Conservation (phyloP, 2,113 vertebrate genomes). For the Bos taurus region DNA sequence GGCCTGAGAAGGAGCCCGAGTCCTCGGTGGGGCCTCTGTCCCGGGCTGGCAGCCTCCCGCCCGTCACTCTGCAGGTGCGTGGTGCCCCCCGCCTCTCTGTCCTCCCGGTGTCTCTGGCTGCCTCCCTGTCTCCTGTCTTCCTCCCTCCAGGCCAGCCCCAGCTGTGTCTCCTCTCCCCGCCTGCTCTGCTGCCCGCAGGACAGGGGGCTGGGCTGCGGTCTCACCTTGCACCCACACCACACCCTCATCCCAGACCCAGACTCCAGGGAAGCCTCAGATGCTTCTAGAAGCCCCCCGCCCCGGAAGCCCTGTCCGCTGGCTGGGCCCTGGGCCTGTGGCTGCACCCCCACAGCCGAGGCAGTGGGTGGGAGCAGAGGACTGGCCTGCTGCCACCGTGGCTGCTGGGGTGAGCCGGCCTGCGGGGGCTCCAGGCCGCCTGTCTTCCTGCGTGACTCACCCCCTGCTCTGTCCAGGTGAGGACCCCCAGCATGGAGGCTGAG, state of each 20-base stretch:
- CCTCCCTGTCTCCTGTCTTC: not conserved
- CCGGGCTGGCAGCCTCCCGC: not conserved
- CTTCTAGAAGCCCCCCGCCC: not conserved
- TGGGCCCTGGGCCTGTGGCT: not conserved
- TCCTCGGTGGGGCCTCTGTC: rapidly evolving
- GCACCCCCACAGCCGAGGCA: not conserved
- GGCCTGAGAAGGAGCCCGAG: not conserved
- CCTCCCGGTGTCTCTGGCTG: not conserved
- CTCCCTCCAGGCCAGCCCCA: not conserved
- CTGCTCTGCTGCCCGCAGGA: not conserved
- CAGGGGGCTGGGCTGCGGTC: too few species aligned
- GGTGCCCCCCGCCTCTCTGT: not conserved
- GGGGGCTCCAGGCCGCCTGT: not conserved
- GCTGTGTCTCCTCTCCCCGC: not conserved
- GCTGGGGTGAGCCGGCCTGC: rapidly evolving
- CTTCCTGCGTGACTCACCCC: not conserved
- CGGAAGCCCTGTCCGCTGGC: not conserved
- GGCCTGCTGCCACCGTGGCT: not conserved
- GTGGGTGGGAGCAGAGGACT: not conserved
- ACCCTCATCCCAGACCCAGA: not conserved
- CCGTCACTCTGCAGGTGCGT: conserved; percentile 66
- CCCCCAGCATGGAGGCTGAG: conserved; percentile 50
- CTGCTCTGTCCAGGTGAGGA: conserved; percentile 49
- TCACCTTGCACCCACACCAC: rapidly evolving
- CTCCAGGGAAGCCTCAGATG: not conserved